phyloP scores from a whole-genome alignment of 2,113 vertebrate genomes.

The Aspiorhynchus laticeps region DNA sequence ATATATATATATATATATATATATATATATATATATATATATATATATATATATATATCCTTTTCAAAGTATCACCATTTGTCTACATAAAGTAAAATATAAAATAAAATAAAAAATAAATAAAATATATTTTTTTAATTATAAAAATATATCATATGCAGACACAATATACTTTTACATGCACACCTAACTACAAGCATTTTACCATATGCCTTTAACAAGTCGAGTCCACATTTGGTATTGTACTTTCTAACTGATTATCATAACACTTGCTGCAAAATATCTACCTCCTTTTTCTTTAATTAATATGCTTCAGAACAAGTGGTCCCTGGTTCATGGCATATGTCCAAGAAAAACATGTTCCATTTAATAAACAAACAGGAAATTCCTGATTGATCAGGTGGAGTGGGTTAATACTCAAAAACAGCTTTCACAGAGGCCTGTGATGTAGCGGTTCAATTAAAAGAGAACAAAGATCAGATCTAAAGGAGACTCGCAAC shows the following conservation, averaged over 20 bases:
- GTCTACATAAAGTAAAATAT: too few species aligned
- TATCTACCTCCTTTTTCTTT: background rate
- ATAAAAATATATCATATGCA: background rate
- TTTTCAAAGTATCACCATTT: too few species aligned
- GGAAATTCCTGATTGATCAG: background rate
- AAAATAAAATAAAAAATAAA: too few species aligned
- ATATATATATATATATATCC: too few species aligned
- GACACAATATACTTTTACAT: background rate
- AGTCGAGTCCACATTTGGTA: background rate
- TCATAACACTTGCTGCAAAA: background rate
- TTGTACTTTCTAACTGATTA: background rate
- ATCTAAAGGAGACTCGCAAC: constrained; percentile 1
- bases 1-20: too few species aligned
- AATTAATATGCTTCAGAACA: background rate
- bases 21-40: too few species aligned
- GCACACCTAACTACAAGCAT: background rate
- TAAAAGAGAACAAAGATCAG: constrained; percentile 4
- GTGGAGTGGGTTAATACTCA: constrained; percentile 3
- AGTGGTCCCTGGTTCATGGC: background rate
- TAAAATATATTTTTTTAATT: background rate
- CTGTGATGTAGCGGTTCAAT: constrained; percentile 2
- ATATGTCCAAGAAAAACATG: constrained; percentile 11
- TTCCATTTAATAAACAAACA: constrained; percentile 36
- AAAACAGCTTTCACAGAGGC: constrained; percentile 16
- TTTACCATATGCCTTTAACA: background rate